phyloP scores from a whole-genome alignment of 64 coral and sea anemone genomes.

The Porites australiensis region DNA sequence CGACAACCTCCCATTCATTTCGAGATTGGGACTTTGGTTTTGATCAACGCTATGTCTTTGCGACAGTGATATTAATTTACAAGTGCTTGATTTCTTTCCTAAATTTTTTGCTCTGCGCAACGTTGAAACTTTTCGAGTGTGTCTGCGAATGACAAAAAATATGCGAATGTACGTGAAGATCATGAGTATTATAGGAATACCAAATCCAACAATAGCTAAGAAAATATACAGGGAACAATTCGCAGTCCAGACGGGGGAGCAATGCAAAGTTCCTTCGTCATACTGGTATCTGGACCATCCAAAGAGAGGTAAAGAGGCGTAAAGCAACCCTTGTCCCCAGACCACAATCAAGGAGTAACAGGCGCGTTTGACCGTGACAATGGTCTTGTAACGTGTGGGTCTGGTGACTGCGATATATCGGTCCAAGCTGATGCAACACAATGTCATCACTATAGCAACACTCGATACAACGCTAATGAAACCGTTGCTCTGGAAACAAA shows the following conservation, averaged over 20 bases:
- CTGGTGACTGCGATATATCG: slow-evolving; percentile 88
- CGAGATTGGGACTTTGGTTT: neutral
- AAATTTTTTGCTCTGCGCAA: neutral
- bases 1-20: neutral
- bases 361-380: slow-evolving; percentile 79
- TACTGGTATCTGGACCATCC: slow-evolving; percentile 86
- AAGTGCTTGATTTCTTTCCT: neutral
- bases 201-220: slow-evolving; percentile 72
- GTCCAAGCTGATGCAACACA: slow-evolving; percentile 89
- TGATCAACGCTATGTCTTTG: neutral
- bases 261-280: slow-evolving; percentile 86
- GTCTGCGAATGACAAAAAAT: slow-evolving; percentile 72
- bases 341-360: slow-evolving; percentile 52
- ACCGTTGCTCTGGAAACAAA: slow-evolving; percentile 76
- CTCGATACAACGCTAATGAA: slow-evolving; percentile 81
- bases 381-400: slow-evolving; percentile 73
- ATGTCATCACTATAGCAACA: slow-evolving; percentile 72
- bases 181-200: slow-evolving; percentile 76
- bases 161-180: slow-evolving; percentile 88
- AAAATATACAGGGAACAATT: slow-evolving; percentile 75
- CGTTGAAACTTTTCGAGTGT: slow-evolving; percentile 73
- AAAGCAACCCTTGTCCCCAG: slow-evolving; percentile 70
- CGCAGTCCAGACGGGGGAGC: slow-evolving; percentile 79
- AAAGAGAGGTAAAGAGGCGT: slow-evolving; percentile 73
- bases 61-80: neutral